Conservation (phyloP, 2,888 invertebrate genomes). For the Hypolimnas misippus region DNA sequence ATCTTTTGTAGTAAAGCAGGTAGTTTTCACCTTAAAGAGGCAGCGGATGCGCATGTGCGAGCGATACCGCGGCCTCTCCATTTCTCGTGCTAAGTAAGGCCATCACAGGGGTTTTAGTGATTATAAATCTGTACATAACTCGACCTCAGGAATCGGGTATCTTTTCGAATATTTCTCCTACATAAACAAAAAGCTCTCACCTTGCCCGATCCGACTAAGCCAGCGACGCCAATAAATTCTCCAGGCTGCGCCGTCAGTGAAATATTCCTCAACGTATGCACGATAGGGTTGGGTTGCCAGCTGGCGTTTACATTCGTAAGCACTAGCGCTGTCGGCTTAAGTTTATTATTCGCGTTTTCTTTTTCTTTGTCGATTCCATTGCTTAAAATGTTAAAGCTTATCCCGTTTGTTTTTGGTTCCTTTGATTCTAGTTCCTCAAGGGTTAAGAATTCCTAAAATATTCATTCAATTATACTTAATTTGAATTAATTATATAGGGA, state of each 20-base stretch:
- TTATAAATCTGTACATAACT: too few species aligned
- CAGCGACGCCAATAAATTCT: constrained; percentile 87
- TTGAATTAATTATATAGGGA: background rate
- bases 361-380: constrained; percentile 62
- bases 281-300: constrained; percentile 74
- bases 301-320: constrained; percentile 71
- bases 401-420: constrained; percentile 50
- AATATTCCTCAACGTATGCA: constrained; percentile 82
- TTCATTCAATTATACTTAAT: background rate
- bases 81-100: too few species aligned
- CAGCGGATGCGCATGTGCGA: too few species aligned
- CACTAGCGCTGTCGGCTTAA: constrained; percentile 59
- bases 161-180: too few species aligned
- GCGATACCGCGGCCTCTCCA: too few species aligned
- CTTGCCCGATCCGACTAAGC: constrained; percentile 91
- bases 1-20: too few species aligned
- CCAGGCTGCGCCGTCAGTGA: constrained; percentile 80
- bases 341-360: constrained; percentile 46
- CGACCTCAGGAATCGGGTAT: too few species aligned
- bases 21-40: too few species aligned
- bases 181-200: too few species aligned
- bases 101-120: too few species aligned
- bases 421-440: constrained; percentile 68
- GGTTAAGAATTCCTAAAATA: constrained; percentile 68
- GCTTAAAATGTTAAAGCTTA: constrained; percentile 47